Base-by-base conservation (phyloP, 2,113 vertebrate genomes). In the Tretioscincus oriximinensis region DNA sequence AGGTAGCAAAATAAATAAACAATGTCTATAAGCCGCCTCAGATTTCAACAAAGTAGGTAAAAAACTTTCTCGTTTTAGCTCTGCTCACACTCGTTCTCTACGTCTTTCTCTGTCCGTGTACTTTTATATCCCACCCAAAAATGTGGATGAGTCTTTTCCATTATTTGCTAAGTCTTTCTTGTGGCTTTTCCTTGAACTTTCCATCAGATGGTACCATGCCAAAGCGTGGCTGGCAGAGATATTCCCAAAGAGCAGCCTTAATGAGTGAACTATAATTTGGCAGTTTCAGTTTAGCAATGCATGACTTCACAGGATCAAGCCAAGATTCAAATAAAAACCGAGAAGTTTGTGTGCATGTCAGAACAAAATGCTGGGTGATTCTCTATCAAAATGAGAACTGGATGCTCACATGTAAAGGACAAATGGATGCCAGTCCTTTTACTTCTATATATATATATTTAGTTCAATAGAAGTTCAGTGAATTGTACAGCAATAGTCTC, bases 401-500 rank as follows among this genome's bases (percentile, higher is more conserved):
- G 28, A 0, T 1, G 26, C 70, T 35, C 10, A 24, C 54, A 10
- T 29, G 1, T 64, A 81, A 85, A 82, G 9, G 68, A 16, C 20
- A 47, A 54, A 82, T 64, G 11, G 21, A 82, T 70, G 3, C 66
- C 21, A 69, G 54, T 18, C 73, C 14, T 9, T 45, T 60, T 20
- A 45, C 21, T 51, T 1, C 5, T 10, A 21, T 6, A 28, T 28
- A 26, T 64, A 49, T 74, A 51, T 80, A 29, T 2, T 6, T 77
- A 22, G 79, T 85, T 58, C 63, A 84, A 85, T 84, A 74, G 78
- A 76, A 71, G 31, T 88, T 81, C 83, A 73, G 35, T 66, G 76
- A 35, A 31, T 66, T 85, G 72, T 75, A 26, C 10, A 8, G 83
- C 54, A 47, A 47, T 10, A 70, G 0, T 1, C 81, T 87, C 73